A percentile compares a stretch with the other conserved stretches of the same genome.
Evolutionary conservation across 2,113 vertebrate species (phyloP).

Genomic region (Felis catus): DNA sequence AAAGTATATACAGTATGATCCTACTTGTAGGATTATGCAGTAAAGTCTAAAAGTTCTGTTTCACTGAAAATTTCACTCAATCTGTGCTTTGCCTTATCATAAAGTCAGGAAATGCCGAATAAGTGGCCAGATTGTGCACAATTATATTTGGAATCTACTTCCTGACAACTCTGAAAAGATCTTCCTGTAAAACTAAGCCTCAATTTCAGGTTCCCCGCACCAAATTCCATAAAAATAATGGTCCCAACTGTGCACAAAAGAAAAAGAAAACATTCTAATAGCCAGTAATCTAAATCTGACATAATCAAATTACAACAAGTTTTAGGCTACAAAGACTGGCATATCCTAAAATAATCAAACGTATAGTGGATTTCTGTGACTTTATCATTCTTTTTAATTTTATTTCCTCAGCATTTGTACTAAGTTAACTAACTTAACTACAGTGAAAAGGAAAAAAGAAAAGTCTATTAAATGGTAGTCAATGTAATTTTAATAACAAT

Average conservation of each 20-base stretch:
- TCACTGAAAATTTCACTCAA: constrained; percentile 68
- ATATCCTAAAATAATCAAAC: constrained; percentile 5
- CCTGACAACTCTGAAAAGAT: constrained; percentile 77
- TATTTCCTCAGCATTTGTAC: neutral
- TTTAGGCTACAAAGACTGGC: neutral
- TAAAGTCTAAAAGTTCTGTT: constrained; percentile 59
- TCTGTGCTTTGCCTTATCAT: constrained; percentile 75
- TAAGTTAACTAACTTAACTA: neutral
- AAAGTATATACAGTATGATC: neutral
- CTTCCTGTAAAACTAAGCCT: constrained; percentile 76
- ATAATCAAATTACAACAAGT: constrained; percentile 31
- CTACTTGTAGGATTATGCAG: constrained; percentile 42
- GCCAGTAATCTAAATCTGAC: neutral
- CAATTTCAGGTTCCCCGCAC: constrained; percentile 55
- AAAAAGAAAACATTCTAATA: constrained; percentile 7
- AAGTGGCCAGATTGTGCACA: constrained; percentile 75
- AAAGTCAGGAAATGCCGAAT: constrained; percentile 75
- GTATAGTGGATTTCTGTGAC: neutral
- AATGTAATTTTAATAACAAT: neutral
- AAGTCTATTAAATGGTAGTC: neutral
- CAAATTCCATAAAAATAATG: constrained; percentile 31
- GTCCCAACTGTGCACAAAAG: constrained; percentile 21
- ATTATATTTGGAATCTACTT: constrained; percentile 78
- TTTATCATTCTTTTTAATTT: neutral
- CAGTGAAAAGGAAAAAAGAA: neutral